phyloP scores from a whole-genome alignment of 2,797 vertebrate genomes.

The Lagorchestes hirsutus region DNA sequence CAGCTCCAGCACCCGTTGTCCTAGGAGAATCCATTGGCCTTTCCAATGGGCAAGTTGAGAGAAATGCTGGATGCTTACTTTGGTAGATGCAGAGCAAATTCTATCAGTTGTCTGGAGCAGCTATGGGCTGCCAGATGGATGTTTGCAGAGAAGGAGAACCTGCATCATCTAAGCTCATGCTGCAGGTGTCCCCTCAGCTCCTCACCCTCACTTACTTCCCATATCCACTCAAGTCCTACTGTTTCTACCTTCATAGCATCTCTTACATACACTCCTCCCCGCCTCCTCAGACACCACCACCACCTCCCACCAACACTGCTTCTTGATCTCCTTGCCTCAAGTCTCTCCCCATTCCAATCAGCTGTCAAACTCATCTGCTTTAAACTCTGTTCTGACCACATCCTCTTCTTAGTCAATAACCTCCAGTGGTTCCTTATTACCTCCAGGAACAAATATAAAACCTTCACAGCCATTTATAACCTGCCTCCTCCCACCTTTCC shows the following conservation, averaged over 20 bases:
- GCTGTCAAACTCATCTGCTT: not conserved
- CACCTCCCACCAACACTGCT: not conserved
- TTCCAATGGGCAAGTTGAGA: not conserved
- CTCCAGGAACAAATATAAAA: not conserved
- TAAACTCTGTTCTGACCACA: not conserved
- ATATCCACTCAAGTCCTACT: not conserved
- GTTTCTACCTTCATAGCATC: not conserved
- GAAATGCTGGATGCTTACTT: not conserved
- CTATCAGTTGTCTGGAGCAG: not conserved
- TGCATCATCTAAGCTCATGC: not conserved
- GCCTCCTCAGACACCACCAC: not conserved
- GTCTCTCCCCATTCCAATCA: not conserved
- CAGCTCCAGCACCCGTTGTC: not conserved
- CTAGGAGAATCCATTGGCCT: not conserved
- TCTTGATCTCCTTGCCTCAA: not conserved
- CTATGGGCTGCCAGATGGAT: not conserved
- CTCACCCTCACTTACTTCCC: not conserved
- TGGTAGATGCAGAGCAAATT: no score
- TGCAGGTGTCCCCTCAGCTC: not conserved
- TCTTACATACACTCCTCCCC: not conserved
- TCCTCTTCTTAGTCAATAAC: not conserved
- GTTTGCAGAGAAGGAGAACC: not conserved
- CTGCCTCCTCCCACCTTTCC: not conserved
- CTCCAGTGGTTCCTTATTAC: not conserved
- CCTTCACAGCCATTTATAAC: not conserved